Conservation (phyloP, 2,888 invertebrate genomes). For the Eupithecia tripunctaria region DNA sequence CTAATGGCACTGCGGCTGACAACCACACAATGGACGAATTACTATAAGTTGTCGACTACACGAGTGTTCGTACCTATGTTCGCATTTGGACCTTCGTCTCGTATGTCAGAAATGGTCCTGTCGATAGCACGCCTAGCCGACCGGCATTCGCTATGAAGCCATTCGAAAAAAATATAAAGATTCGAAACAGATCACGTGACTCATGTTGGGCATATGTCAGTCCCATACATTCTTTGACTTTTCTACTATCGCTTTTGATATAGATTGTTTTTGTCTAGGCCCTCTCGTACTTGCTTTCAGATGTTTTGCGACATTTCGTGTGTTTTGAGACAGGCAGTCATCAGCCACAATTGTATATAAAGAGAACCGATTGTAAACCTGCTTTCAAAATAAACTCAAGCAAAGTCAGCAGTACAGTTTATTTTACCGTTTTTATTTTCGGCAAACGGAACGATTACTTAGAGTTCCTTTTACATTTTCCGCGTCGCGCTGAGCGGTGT, state of each 20-base stretch:
- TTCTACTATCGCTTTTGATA: too few species aligned
- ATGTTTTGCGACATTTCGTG: not conserved
- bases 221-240: too few species aligned
- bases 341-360: not conserved
- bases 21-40: conserved; percentile 10
- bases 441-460: conserved; percentile 11
- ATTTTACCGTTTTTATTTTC: conserved; percentile 6
- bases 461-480: conserved; percentile 15
- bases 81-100: conserved; percentile 13
- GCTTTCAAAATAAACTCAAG: not conserved
- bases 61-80: not conserved
- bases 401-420: conserved; percentile 2
- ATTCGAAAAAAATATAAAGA: too few species aligned
- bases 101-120: conserved; percentile 7
- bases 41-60: not conserved
- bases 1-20: conserved; percentile 23
- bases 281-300: not conserved
- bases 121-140: not conserved
- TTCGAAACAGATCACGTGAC: too few species aligned
- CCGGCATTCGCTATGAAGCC: too few species aligned
- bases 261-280: too few species aligned
- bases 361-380: not conserved
- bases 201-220: too few species aligned
- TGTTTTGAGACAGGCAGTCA: not conserved
- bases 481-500: conserved; percentile 14